Evolutionary conservation across 2,797 vertebrate species (phyloP).

Genomic region (Vespertilio murinus): DNA sequence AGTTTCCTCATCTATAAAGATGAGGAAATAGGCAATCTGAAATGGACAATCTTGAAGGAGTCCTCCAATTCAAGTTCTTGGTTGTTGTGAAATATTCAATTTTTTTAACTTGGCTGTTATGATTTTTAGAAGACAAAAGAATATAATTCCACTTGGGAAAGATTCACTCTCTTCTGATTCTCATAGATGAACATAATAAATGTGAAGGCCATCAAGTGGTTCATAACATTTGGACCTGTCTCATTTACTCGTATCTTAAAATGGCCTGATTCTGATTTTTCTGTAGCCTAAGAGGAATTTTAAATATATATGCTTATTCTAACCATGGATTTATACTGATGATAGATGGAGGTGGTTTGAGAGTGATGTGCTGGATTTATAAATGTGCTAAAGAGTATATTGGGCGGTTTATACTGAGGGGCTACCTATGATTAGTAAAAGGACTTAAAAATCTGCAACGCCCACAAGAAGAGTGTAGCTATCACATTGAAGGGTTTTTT

Average conservation of each 20-base stretch:
- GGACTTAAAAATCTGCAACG: conserved; percentile 4
- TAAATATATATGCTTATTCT: not conserved
- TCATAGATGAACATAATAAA: not conserved
- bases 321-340: not conserved
- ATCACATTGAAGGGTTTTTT: not conserved
- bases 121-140: not conserved
- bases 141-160: not conserved
- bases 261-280: conserved; percentile 10
- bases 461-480: not conserved
- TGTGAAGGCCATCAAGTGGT: not conserved
- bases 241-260: not conserved
- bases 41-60: not conserved
- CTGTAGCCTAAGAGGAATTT: not conserved
- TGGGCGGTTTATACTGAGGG: not conserved
- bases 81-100: not conserved
- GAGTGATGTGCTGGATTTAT: not conserved
- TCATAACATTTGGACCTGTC: not conserved
- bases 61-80: not conserved
- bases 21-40: not conserved
- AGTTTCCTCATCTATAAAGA: not conserved
- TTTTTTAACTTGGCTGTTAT: not conserved
- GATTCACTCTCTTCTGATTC: not conserved
- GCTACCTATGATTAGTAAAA: not conserved
- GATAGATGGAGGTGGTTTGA: not conserved
- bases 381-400: not conserved